A percentile compares a stretch with the other conserved stretches of the same genome.
phyloP scores from a whole-genome alignment of 53 echinoderm and acorn worm species.

The Antedon mediterranea region DNA sequence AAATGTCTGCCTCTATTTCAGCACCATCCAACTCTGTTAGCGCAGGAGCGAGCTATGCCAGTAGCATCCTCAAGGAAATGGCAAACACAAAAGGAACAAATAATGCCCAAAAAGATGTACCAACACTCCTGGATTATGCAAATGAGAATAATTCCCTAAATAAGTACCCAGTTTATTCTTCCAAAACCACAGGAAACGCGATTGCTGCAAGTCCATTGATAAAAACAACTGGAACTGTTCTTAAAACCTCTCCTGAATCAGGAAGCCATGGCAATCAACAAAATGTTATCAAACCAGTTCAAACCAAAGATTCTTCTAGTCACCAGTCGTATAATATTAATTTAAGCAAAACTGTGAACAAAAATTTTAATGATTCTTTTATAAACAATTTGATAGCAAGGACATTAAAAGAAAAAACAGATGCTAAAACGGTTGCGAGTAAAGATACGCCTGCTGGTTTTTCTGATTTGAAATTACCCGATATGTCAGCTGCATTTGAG shows the following conservation, averaged over 20 bases:
- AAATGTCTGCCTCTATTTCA: neutral
- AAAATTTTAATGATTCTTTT: neutral
- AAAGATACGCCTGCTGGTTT: neutral
- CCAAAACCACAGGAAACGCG: neutral
- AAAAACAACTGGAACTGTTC: neutral
- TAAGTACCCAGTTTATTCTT: neutral
- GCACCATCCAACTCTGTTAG: conserved; percentile 17
- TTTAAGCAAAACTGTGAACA: neutral
- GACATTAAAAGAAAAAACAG: neutral
- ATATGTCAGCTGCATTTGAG: neutral
- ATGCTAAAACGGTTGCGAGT: no score
- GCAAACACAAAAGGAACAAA: neutral
- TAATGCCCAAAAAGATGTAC: neutral
- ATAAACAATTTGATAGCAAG: neutral
- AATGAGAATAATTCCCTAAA: neutral
- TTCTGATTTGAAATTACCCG: neutral
- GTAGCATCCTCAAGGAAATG: neutral
- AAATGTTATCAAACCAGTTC: neutral
- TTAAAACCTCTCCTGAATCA: neutral
- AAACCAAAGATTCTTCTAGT: neutral
- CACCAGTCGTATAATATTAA: neutral
- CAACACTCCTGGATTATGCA: neutral
- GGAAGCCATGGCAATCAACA: neutral
- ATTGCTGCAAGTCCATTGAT: neutral
- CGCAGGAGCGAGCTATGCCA: conserved; percentile 10